These are phyloP conservation scores for Tokudaia muenninki DNA, from an alignment of 2,797 vertebrate genomes.

Conservation along the genomic window DNA sequence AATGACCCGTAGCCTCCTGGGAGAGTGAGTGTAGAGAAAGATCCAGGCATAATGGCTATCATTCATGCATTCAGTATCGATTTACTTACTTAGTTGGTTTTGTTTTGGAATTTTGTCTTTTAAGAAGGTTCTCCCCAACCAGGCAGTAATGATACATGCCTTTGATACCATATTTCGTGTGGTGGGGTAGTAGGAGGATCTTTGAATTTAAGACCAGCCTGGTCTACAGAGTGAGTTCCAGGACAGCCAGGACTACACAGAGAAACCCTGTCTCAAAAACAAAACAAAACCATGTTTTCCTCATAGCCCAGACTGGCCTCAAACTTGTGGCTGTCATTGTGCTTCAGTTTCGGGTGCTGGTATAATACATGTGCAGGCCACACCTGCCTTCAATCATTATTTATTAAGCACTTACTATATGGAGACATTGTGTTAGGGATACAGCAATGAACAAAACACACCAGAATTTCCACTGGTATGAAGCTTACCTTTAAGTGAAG, in stretches of 20 bases:
- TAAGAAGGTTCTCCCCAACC: neutral
- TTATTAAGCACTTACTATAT: slow-evolving; percentile 39
- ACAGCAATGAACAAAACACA: slow-evolving; percentile 17
- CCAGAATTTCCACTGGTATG: neutral
- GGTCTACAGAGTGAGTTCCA: neutral
- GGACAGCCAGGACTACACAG: neutral
- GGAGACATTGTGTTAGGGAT: neutral
- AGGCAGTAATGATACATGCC: neutral
- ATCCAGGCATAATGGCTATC: neutral
- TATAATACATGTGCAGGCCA: neutral
- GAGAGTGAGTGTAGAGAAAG: slow-evolving; percentile 11
- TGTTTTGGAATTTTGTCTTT: neutral
- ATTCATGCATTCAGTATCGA: slow-evolving; percentile 30
- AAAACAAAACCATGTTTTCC: neutral
- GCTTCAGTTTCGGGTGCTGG: neutral
- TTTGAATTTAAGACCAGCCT: neutral
- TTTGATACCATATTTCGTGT: neutral
- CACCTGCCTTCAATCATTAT: neutral
- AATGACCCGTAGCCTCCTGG: slow-evolving; percentile 25
- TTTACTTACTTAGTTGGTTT: neutral
- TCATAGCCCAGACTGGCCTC: neutral
- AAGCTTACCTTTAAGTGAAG: neutral
- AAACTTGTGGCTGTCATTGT: neutral
- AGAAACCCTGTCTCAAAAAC: neutral
- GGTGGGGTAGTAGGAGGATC: neutral